These are phyloP conservation scores for Eupsilia transversa DNA, from an alignment of 2,888 invertebrate species.

Conservation along the genomic window DNA sequence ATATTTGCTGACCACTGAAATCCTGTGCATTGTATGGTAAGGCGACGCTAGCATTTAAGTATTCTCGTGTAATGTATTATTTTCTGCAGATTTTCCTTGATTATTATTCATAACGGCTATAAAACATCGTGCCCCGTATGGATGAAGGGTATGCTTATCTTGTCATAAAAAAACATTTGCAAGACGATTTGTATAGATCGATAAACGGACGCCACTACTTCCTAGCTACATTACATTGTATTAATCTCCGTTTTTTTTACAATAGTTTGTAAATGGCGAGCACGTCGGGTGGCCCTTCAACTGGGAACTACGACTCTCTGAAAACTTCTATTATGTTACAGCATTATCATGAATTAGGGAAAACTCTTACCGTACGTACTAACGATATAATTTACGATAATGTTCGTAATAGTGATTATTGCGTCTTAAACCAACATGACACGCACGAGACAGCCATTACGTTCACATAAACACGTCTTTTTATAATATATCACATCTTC, in stretches of 20 bases:
- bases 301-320: constrained; percentile 3
- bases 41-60: constrained; percentile 23
- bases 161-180: constrained; percentile 10
- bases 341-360: constrained; percentile 35
- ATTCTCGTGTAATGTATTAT: constrained; percentile 9
- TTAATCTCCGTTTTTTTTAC: constrained; percentile 4
- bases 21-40: constrained; percentile 15
- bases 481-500: constrained; percentile 22
- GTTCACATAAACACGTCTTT: constrained; percentile 50
- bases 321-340: constrained; percentile 9
- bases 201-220: neutral
- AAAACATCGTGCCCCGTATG: neutral
- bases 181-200: constrained; percentile 31
- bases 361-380: constrained; percentile 29
- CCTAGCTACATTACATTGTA: neutral
- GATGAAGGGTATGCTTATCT: neutral
- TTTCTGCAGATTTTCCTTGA: constrained; percentile 33
- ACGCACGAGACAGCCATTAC: constrained; percentile 58
- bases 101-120: constrained; percentile 12
- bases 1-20: constrained; percentile 2
- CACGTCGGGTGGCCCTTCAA: neutral
- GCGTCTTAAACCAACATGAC: constrained; percentile 59
- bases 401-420: constrained; percentile 55
- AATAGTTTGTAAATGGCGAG: neutral
- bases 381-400: constrained; percentile 43